Base-by-base conservation (phyloP, 2,797 vertebrate species). In the Ceryle rudis region DNA sequence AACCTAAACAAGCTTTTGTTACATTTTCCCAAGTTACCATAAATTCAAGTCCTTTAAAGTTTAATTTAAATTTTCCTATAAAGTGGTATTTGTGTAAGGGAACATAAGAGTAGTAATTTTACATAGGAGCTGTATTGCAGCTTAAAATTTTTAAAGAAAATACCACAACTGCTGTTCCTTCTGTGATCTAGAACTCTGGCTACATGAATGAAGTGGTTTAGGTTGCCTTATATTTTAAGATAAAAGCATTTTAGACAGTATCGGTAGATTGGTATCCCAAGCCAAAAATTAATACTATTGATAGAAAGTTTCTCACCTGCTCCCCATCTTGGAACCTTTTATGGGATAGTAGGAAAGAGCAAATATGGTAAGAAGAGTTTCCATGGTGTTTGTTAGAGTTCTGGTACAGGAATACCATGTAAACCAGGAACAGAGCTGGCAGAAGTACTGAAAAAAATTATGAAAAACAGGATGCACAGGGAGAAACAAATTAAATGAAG, bases 401-500 rank as follows among this genome's bases (percentile, higher is more conserved):
- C 99, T 98, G 89, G 99, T 99, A 96, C 99, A 99, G 98, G 99
- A 99, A 96, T 98, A 99, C 99, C 99, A 99, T 0, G 99, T 99
- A 97, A 99, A 99, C 99, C 99, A 99, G 37, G 99, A 99, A 82
- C 98, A 99, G 91, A 99, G 90, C 94, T 99, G 99, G 97, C 99
- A 99, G 96, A 99, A 98, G 82, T 98, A 99, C 99, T 99, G 92
- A 73, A 92, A 97, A 88, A 37, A 89, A 78, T 86, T 52, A 91
- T 5, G 14, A 96, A 94, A 66, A 92, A 93, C 39, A 65, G 67
- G 17, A 46, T 84, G 25, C 35, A 79, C 23, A 81, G 62, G 29
- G 78, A 52, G 65, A 85, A 94, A 29, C 12, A 7, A 10, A 6
- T 90, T 61, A 93, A 77, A 61, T 54, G 29, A 67, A 66, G 25